Base-by-base conservation (phyloP, 2,888 invertebrate genomes). In the Esperia sulphurella region DNA sequence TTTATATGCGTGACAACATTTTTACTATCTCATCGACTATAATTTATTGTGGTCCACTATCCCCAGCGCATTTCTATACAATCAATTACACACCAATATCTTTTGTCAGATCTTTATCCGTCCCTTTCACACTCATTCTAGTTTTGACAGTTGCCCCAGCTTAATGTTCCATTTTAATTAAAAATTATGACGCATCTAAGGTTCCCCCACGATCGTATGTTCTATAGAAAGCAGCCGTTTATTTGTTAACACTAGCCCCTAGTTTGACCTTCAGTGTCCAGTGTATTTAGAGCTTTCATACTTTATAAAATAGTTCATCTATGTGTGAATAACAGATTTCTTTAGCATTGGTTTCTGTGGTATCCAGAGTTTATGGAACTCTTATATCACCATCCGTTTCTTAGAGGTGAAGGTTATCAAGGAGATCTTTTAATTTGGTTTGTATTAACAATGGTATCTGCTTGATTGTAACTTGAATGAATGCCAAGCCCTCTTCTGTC, bases 161-260 rank as follows among this genome's bases (percentile, higher is more conserved):
- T 73, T 75, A 83, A 81, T 76, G 81, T 72, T 71, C 79, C 73
- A 68, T 79, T 83, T 81, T 82, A 86, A 89, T 89, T 85, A 85
- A 87, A 87, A 87, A 69, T 81, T 85, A 84, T 87, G 86, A 87
- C 81, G 77, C 82, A 75, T 79, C 79, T n/a, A 73, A 62, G 65
- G 57, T 71, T 70, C 65, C 75, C 79, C 77, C 73, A 71, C 45
- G 38, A 45, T 29, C 13, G 6, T 14, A 35, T 53, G 52, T 59
- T 63, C 68, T 68, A 73, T 75, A 68, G 71, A 71, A 63, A 58
- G 59, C 70, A 68, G 31, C 63, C 75, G 75, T 79, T 82, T 80
- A 83, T 82, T 79, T 83, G 83, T 82, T 76, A 68, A 70, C 74
- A 61, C 72, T 78, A 71, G 72, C 75, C 78, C 80, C 78, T 69